Evolutionary conservation across 2,113 vertebrate species (phyloP).

Genomic region (Phrynocephalus versicolor): DNA sequence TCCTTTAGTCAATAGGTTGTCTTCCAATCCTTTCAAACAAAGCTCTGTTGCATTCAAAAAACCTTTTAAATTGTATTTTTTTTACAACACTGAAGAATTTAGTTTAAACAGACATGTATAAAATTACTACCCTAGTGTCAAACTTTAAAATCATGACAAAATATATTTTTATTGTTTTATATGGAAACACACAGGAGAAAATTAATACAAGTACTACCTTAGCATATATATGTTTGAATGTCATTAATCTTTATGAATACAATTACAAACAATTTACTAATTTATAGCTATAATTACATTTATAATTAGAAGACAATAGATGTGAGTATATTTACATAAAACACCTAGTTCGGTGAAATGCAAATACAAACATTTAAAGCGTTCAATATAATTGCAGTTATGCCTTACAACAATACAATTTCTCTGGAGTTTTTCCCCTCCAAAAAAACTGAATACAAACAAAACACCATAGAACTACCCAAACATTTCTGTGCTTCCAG

Average conservation of each 20-base stretch:
- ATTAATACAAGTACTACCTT: constrained; percentile 58
- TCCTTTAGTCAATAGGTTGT: constrained; percentile 22
- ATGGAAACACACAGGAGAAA: constrained; percentile 45
- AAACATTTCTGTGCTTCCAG: constrained; percentile 74
- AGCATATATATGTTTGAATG: constrained; percentile 69
- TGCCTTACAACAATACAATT: constrained; percentile 53
- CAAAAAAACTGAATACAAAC: constrained; percentile 25
- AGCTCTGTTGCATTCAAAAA: constrained; percentile 16
- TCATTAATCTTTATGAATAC: constrained; percentile 77
- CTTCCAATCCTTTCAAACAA: constrained; percentile 31
- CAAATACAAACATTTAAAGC: constrained; percentile 59
- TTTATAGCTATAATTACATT: constrained; percentile 79
- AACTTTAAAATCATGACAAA: constrained; percentile 59
- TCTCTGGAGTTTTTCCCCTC: constrained; percentile 55
- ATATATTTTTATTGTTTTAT: constrained; percentile 66
- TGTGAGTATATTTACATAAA: constrained; percentile 73
- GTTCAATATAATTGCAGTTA: constrained; percentile 66
- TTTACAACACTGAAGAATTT: constrained; percentile 46
- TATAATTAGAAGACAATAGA: constrained; percentile 79
- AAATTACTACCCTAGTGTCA: constrained; percentile 38
- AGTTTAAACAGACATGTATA: neutral
- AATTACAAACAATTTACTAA: constrained; percentile 80
- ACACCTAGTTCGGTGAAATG: constrained; percentile 63
- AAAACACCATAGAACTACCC: constrained; percentile 55
- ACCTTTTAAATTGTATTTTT: neutral